A percentile compares a stretch with the other conserved stretches of the same genome.
Evolutionary conservation across 2,888 invertebrate genomes (phyloP).

Genomic region (Barypeithes pellucidus): DNA sequence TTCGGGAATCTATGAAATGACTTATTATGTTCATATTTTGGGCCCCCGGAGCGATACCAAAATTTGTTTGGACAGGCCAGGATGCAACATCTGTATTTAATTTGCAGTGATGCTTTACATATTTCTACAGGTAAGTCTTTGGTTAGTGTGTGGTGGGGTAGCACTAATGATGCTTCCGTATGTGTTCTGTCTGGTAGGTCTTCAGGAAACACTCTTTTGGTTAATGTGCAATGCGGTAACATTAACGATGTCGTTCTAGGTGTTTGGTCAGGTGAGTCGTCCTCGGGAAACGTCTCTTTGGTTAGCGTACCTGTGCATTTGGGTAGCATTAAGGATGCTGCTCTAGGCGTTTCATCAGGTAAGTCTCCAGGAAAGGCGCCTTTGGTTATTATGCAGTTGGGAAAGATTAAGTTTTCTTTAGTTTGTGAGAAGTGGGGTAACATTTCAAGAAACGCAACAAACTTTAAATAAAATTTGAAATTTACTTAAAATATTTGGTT

Average conservation of each 20-base stretch:
- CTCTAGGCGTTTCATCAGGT: background rate
- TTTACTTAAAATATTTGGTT: too few relatives aligned
- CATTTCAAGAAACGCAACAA: too few relatives aligned
- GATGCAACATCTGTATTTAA: conserved; percentile 2
- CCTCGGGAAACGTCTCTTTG: too few relatives aligned
- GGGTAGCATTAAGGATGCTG: too few relatives aligned
- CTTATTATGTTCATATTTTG: conserved; percentile 2
- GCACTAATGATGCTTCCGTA: background rate
- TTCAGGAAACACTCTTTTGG: background rate
- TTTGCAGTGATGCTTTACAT: background rate
- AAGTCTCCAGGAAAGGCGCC: too few relatives aligned
- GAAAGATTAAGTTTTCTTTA: background rate
- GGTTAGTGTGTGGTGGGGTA: too few relatives aligned
- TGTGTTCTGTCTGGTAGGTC: background rate
- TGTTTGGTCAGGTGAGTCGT: too few relatives aligned
- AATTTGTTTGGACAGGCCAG: conserved; percentile 6
- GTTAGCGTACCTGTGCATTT: too few relatives aligned
- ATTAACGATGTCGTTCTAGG: too few relatives aligned
- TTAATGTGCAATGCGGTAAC: background rate
- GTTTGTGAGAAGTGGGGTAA: background rate
- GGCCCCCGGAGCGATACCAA: background rate
- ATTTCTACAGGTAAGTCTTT: too few relatives aligned
- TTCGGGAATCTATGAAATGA: background rate
- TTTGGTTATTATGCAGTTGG: too few relatives aligned
- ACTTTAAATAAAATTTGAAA: too few relatives aligned